These are phyloP conservation scores for Marisa cornuarietis DNA, from an alignment of 1,140 invertebrate species.

Conservation along the genomic window DNA sequence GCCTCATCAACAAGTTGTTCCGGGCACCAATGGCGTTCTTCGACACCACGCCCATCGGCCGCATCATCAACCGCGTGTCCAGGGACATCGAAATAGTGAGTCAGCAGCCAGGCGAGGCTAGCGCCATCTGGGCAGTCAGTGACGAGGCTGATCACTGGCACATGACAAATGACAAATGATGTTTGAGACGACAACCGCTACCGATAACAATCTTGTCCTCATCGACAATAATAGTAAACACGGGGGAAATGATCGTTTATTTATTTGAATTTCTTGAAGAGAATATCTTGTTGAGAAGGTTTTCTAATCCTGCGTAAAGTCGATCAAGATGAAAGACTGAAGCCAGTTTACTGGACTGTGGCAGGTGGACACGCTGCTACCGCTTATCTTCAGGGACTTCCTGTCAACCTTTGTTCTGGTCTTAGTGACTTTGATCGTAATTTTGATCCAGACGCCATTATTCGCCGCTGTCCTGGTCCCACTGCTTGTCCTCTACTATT, in stretches of 20 bases:
- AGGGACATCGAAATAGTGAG: constrained; percentile 68
- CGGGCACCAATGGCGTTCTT: constrained; percentile 71
- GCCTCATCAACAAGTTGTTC: constrained; percentile 65
- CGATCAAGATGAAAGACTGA: too few species aligned
- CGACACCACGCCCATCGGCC: constrained; percentile 72
- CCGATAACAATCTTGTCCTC: neutral
- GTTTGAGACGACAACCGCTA: neutral
- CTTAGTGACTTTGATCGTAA: constrained; percentile 80
- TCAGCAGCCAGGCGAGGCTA: neutral
- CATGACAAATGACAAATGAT: too few species aligned
- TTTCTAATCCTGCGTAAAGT: too few species aligned
- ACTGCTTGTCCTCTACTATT: constrained; percentile 27
- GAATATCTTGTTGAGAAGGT: too few species aligned
- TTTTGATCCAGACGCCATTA: constrained; percentile 67
- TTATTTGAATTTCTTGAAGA: too few species aligned
- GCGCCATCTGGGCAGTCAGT: too few species aligned
- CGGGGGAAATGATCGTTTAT: too few species aligned
- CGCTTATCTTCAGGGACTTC: constrained; percentile 44
- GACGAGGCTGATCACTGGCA: too few species aligned
- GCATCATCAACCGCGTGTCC: constrained; percentile 73
- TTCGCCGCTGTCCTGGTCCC: constrained; percentile 62
- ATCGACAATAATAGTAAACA: neutral
- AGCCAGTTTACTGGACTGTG: constrained; percentile 57
- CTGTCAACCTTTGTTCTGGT: constrained; percentile 73
- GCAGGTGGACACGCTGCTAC: constrained; percentile 67